Base-by-base conservation (phyloP, 2,113 vertebrate species). In the Leptocoma aspasia region DNA sequence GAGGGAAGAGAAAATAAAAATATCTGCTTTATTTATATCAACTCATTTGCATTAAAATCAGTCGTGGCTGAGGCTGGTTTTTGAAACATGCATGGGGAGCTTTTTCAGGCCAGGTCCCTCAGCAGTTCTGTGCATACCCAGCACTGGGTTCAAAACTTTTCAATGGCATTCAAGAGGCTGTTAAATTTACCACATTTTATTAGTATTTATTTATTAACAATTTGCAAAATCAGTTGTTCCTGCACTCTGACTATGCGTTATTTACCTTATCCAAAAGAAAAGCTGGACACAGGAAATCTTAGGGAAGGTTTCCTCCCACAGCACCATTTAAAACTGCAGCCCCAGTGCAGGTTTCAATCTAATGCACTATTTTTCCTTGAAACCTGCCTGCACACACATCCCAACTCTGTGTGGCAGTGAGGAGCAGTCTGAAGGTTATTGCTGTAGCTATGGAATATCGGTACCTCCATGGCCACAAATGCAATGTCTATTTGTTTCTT, bases 41-140 rank as follows among this genome's bases (percentile, higher is more conserved):
- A 95, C 94, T 95, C 21, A 69, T 44, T 87, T 54, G 35, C 57
- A n/a, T 93, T 39, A 23, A 94, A 95, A 57, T 31, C 95, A 60
- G 41, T 82, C 65, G 3, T 94, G 85, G 35, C 28, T 75, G 72
- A 97, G 89, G 88, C 94, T 97, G 53, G 52, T 70, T 27, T 92
- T 91, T 69, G 97, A 96, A 72, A 97, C 84, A 15, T 80, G 23
- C 37, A 94, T 73, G 37, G 96, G 86, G 41, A 54, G 96, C 71
- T 72, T 97, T 97, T 49, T 95, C 90, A 3, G 96, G 92, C 94
- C 94, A 96, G 30, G 37, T 86, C 18, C 95, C 80, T 9, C 96
- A 98, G 96, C 95, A 97, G 41, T 97, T 56, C 33, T 8, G 3
- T 39, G 19, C 14, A 57, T 50, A 30, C 31, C 10, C 6, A 63